Conservation (phyloP, 2,113 vertebrate species). For the Cinclus mexicanus region DNA sequence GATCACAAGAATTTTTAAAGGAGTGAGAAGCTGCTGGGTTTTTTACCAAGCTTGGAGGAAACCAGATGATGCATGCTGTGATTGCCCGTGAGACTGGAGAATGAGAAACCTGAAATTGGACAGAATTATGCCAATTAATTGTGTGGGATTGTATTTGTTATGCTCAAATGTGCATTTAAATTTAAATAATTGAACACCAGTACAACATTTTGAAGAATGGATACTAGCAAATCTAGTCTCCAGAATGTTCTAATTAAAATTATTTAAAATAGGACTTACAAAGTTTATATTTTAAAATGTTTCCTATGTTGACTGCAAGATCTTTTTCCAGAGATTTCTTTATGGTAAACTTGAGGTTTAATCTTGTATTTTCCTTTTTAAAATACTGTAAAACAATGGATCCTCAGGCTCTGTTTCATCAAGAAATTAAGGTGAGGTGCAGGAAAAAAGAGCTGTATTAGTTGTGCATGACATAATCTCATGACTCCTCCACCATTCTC, state of each 20-base stretch:
- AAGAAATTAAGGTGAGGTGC: background rate
- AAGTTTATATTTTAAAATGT: background rate
- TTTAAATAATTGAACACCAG: background rate
- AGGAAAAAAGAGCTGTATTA: background rate
- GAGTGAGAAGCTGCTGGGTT: background rate
- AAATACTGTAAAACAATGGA: background rate
- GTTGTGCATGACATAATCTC: background rate
- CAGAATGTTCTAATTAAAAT: background rate
- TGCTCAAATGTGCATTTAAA: background rate
- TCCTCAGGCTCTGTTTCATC: background rate
- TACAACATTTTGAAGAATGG: background rate
- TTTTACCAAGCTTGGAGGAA: background rate
- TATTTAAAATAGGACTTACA: background rate
- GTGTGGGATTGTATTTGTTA: background rate
- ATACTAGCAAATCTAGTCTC: background rate
- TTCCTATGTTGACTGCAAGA: background rate
- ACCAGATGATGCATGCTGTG: background rate
- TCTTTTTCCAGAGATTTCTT: background rate
- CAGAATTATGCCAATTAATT: background rate
- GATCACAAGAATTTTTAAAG: background rate
- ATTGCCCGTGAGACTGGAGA: background rate
- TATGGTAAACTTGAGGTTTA: background rate
- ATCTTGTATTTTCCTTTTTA: background rate
- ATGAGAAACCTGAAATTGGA: background rate
- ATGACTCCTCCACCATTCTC: background rate